Base-by-base conservation (phyloP, 2,888 invertebrate genomes). In the Chymomyza fuscimana region DNA sequence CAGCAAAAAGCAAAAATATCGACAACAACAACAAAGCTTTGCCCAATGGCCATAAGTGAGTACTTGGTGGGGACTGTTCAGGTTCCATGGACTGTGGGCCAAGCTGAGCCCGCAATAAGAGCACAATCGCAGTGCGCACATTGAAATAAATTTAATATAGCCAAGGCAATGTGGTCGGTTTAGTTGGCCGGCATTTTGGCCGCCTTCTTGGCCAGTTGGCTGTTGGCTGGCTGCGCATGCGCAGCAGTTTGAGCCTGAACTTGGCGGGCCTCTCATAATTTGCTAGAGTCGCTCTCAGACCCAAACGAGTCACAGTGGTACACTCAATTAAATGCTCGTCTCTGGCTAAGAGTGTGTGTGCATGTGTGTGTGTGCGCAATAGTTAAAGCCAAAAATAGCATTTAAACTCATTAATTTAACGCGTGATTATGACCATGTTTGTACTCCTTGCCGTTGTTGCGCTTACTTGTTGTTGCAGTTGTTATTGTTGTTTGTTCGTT, bases 371-470 rank as follows among this genome's bases (percentile, higher is more conserved):
- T 58, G 62, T 22, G 56, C 73, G 81, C 83, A 86, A 88, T 87
- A 86, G 87, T 87, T 86, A 88, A 87, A 87, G 89, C 89, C 88
- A 87, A 89, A 88, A 88, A 89, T 87, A 89, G 88, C 89, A 88
- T 89, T 89, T 88, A 89, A 89, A 89, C 89, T 89, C 89, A 89
- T 89, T 89, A 89, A 89, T 89, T 89, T 89, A 89, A 87, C 89
- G 88, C 89, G 89, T 89, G 89, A 89, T 89, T 89, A 89, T 89
- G 86, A 87, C 86, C 83, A 85, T 86, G 86, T 86, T 86, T 87
- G 87, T 80, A 82, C 80, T 71, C 71, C 78, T 67, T 66, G 68
- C 69, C 64, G 54, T 29, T 62, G 58, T 25, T 58, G 58, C 22
- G 10, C 52, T 46, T 69, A 62, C 67, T 29, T 67, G 67, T 58